Base-by-base conservation (phyloP, 2,113 vertebrate genomes). In the Xenotilapia longispinis region DNA sequence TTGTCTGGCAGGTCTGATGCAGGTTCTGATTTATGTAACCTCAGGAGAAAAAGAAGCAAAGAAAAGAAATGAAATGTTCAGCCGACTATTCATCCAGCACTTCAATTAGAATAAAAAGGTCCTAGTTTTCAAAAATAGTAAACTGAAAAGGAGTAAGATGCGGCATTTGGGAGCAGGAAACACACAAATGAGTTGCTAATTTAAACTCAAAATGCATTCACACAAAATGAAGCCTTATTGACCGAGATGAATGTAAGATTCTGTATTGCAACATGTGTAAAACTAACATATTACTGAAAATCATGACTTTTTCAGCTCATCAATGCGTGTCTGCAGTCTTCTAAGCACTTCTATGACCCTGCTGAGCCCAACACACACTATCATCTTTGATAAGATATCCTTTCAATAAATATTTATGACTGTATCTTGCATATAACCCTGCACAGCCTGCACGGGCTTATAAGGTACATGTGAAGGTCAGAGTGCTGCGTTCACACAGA, bases 1-100 rank as follows among this genome's bases (percentile, higher is more conserved):
- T 51, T 65, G 84, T 91, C 57, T 82, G 86, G 79, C 54, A 31
- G 84, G 33, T 57, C 45, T 75, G 60, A 83, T 15, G 11, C 81
- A 42, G 26, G 55, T 84, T 84, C 82, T 80, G 65, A 89, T 89
- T 89, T 58, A 82, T 87, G 75, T 9, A 82, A 63, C 87, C 55
- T 65, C 49, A 14, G 38, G 15, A 60, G 55, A 49, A 68, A 78
- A 54, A 81, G 36, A 58, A 42, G 28, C 14, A 58, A 42, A 81
- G 65, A 53, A 55, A 80, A 55, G 23, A 80, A 70, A 84, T 60
- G 14, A 79, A 85, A 79, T 80, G 31, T 47, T 47, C 36, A 49
- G 55, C 40, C 2, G 3, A 36, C 13, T 31, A 31, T 60, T 21
- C 40, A 57, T 57, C 14, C 80, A 75, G 15, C 7, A 6, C 28